Conservation (phyloP, 2,113 vertebrate genomes). For the Oryzias curvinotus region DNA sequence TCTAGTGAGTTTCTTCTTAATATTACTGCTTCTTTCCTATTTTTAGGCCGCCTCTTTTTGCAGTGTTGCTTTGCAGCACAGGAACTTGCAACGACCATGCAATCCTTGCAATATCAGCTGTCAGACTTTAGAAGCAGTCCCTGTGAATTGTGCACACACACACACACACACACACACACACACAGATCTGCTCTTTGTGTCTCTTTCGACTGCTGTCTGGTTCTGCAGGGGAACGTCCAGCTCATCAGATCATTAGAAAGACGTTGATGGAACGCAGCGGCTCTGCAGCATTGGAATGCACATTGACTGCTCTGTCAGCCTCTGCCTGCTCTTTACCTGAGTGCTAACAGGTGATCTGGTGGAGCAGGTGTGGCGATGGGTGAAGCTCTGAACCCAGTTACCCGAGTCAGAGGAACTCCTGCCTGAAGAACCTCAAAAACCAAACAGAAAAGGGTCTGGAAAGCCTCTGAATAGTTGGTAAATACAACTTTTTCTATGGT, state of each 20-base stretch:
- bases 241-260: constrained; percentile 46
- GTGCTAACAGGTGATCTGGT: constrained; percentile 28
- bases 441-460: background rate
- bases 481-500: background rate
- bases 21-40: too few relatives aligned
- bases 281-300: constrained; percentile 28
- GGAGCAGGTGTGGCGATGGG: constrained; percentile 36
- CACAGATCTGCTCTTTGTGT: background rate
- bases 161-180: too few relatives aligned
- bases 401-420: constrained; percentile 2
- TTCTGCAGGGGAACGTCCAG: constrained; percentile 8
- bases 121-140: too few relatives aligned
- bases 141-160: too few relatives aligned
- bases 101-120: too few relatives aligned
- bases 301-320: constrained; percentile 4
- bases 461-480: background rate
- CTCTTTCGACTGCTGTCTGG: constrained; percentile 1
- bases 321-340: constrained; percentile 23
- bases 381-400: constrained; percentile 9
- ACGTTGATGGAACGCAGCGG: constrained; percentile 51
- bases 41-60: too few relatives aligned
- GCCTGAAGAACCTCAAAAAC: background rate
- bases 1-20: too few relatives aligned
- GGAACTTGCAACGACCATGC: too few relatives aligned
- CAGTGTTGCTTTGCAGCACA: too few relatives aligned